Base-by-base conservation (phyloP, 1,140 invertebrate species). In the Aporrectodea caliginosa region DNA sequence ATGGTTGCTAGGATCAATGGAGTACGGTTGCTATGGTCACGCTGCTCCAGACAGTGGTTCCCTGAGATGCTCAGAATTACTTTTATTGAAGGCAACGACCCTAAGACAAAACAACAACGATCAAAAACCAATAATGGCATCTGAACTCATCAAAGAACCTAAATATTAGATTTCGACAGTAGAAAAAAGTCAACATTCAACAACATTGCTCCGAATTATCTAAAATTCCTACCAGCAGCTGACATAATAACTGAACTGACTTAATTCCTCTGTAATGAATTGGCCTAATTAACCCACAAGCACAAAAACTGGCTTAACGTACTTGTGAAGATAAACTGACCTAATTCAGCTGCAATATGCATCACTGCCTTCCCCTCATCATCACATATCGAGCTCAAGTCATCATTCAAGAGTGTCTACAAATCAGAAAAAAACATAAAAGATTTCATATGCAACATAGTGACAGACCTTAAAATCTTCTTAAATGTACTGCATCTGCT, bases 1-100 rank as follows among this genome's bases (percentile, higher is more conserved):
- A 88, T 85, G 1, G 85, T 84, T 0, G 87, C 86, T 35, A 89
- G 80, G 82, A 87, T 87, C 16, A 89, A 83, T 0, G 87, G 85
- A 0, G 85, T 87, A 34, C 87, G 82, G 16, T 85, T 84, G 43
- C 85, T 84, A 35, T 81, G 82, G 75, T 88, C 88, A 22, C 82
- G 35, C 72, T 87, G 85, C 72, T 84, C 75, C 1, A 88, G 43
- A 70, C 83, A 83, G 14, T 82, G 71, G 33, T 35, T 75, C 32
- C 85, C 87, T 1, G 83, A 85, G 70, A 86, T 88, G 33, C 88
- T 85, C 22, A 88, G 16, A 35, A 89, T 88, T 12, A 87, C 80
- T 69, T 86, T 85, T 81, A 85, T 85, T 0, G 88, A 83, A 73
- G 84, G 80, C 73, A 88, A 80, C 6, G 87, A 87, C 35, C 87